phyloP scores from a whole-genome alignment of 2,113 vertebrate genomes.

The Okapia johnstoni region DNA sequence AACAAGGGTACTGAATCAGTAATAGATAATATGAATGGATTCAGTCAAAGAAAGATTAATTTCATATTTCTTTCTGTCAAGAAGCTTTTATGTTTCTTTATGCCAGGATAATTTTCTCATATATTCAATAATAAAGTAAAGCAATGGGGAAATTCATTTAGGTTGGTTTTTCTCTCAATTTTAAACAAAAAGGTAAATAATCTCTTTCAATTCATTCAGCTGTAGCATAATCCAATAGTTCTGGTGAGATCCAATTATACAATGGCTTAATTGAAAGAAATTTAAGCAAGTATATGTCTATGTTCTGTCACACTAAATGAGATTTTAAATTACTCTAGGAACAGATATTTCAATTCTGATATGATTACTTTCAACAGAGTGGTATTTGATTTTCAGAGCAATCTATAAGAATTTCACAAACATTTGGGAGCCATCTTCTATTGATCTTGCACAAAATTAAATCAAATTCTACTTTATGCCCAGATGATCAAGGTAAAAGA shows the following conservation, averaged over 20 bases:
- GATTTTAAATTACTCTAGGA: slow-evolving; percentile 56
- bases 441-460: slow-evolving; percentile 25
- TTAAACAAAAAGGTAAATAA: slow-evolving; percentile 55
- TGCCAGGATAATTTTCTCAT: slow-evolving; percentile 20
- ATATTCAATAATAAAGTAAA: background rate
- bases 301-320: slow-evolving; percentile 52
- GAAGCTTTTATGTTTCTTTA: background rate
- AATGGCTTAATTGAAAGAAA: slow-evolving; percentile 68
- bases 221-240: slow-evolving; percentile 44
- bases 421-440: slow-evolving; percentile 37
- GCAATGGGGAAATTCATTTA: slow-evolving; percentile 37
- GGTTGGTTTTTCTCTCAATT: background rate
- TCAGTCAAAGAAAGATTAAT: slow-evolving; percentile 19
- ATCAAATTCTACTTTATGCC: background rate
- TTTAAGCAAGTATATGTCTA: slow-evolving; percentile 62
- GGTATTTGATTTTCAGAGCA: slow-evolving; percentile 58
- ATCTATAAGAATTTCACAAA: slow-evolving; percentile 53
- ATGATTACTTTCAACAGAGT: slow-evolving; percentile 47
- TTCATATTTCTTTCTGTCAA: background rate
- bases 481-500: background rate
- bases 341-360: slow-evolving; percentile 45
- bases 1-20: background rate
- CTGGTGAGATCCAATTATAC: slow-evolving; percentile 63
- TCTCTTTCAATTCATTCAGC: slow-evolving; percentile 26
- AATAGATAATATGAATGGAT: background rate